Evolutionary conservation across 1,140 invertebrate genomes (phyloP).

Genomic region (Acyrthosiphon pisum): DNA sequence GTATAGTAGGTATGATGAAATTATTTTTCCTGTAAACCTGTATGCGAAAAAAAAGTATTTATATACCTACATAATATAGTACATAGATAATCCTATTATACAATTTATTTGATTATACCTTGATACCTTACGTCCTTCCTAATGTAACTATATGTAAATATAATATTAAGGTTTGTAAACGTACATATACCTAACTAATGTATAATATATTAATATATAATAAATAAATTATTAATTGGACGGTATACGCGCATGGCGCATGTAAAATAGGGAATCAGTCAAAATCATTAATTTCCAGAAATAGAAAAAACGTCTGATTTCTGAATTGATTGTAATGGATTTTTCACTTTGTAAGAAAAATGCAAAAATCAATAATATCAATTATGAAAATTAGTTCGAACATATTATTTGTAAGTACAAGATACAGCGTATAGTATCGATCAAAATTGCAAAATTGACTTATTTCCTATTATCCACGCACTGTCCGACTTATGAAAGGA

Average conservation of each 20-base stretch:
- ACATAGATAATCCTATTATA: too few species aligned
- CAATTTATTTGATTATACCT: too few species aligned
- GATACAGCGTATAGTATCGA: neutral
- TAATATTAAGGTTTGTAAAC: too few species aligned
- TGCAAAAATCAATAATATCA: neutral
- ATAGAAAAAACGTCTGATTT: neutral
- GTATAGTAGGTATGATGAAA: too few species aligned
- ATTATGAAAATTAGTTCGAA: neutral
- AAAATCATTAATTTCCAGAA: neutral
- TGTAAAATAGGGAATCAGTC: neutral
- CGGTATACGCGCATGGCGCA: neutral
- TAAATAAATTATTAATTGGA: neutral
- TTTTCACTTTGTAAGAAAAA: neutral
- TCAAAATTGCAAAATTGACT: neutral
- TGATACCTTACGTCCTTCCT: too few species aligned
- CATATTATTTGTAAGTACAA: too few species aligned
- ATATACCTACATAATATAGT: too few species aligned
- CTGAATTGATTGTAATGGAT: too few species aligned
- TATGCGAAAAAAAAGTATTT: too few species aligned
- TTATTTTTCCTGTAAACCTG: too few species aligned
- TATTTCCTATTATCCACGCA: neutral
- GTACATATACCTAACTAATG: neutral
- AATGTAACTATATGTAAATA: too few species aligned
- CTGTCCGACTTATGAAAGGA: neutral
- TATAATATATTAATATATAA: too few species aligned